Conservation (phyloP, 2,113 vertebrate species). For the Gallinago media region DNA sequence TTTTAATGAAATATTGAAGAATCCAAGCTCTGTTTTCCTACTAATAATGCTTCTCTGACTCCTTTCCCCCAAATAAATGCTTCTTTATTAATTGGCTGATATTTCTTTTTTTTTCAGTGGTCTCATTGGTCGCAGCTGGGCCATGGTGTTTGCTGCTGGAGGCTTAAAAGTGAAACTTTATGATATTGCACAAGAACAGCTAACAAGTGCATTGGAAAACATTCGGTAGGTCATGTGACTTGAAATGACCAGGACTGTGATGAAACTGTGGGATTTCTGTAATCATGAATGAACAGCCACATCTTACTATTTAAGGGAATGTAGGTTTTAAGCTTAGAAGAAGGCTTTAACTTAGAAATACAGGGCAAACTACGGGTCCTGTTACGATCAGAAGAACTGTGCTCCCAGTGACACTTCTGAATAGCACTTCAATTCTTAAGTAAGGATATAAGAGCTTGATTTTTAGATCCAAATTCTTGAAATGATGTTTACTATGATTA, state of each 20-base stretch:
- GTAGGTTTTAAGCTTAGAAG: not conserved
- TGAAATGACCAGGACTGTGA: not conserved
- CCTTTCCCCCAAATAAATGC: not conserved
- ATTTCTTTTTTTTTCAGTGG: conserved; percentile 79
- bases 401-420: not conserved
- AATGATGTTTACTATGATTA: not conserved
- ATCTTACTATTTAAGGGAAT: not conserved
- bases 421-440: not conserved
- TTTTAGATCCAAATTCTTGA: not conserved
- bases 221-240: conserved; percentile 80
- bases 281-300: not conserved
- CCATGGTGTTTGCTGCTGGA: conserved; percentile 92
- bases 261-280: not conserved
- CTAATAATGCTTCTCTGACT: not conserved
- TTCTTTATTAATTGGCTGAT: not conserved
- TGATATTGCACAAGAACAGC: conserved; percentile 87
- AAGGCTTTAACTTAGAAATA: not conserved
- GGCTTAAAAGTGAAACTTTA: conserved; percentile 91
- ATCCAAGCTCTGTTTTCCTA: not conserved
- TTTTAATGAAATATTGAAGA: not conserved
- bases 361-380: not conserved
- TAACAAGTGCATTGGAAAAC: conserved; percentile 81
- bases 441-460: not conserved
- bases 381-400: not conserved
- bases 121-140: conserved; percentile 94